Percentiles rank a stretch among this genome's conserved stretches.
Evolutionary conservation across 2,113 vertebrate genomes (phyloP).

Genomic region (Toxotes jaculatrix): DNA sequence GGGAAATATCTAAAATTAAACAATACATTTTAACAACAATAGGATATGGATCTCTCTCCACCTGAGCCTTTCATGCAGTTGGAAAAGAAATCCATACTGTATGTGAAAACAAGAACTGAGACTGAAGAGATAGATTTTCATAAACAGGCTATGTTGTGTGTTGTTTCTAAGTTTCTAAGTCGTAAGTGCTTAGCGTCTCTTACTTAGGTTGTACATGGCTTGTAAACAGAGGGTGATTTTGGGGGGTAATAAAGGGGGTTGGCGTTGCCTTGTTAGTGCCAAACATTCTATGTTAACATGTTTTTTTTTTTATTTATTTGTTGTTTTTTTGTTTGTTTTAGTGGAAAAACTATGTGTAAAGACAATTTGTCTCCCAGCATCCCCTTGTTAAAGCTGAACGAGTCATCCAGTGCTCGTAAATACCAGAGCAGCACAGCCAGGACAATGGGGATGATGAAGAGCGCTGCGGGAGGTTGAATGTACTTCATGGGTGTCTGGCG

Average conservation of each 20-base stretch:
- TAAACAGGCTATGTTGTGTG: constrained; percentile 27
- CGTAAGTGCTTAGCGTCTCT: background rate
- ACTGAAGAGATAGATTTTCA: background rate
- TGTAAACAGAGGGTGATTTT: constrained; percentile 46
- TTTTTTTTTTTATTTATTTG: background rate
- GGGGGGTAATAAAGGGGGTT: constrained; percentile 20
- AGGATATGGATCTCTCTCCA: background rate
- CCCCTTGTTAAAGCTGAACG: constrained; percentile 51
- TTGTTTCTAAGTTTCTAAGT: constrained; percentile 46
- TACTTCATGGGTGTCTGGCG: constrained; percentile 58
- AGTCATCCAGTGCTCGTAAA: constrained; percentile 70
- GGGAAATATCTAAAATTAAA: background rate
- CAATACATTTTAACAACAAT: background rate
- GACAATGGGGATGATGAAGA: constrained; percentile 32
- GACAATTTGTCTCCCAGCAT: constrained; percentile 56
- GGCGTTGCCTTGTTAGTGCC: constrained; percentile 24
- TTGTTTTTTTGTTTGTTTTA: background rate
- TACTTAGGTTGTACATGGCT: constrained; percentile 14
- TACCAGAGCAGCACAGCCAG: constrained; percentile 42
- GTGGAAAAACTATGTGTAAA: constrained; percentile 34
- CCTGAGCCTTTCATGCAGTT: background rate
- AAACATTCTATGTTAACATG: constrained; percentile 25
- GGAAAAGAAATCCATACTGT: background rate
- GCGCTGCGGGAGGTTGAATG: constrained; percentile 7
- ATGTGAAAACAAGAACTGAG: background rate